Percentiles rank a stretch among this genome's conserved stretches.
Evolutionary conservation across 2,888 invertebrate genomes (phyloP).

Genomic region (Tribolium freemani): DNA sequence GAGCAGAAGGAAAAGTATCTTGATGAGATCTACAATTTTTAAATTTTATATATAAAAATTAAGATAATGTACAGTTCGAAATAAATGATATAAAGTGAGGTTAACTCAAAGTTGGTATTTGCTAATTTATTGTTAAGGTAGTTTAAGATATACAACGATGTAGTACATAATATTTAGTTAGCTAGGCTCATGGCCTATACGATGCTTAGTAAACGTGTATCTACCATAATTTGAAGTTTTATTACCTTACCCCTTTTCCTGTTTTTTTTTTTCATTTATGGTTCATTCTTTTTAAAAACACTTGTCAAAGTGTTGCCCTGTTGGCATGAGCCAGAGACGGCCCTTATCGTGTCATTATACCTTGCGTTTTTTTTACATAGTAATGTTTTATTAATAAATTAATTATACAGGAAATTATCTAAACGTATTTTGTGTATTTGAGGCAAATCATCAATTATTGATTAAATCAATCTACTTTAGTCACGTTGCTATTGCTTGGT

Average conservation of each 20-base stretch:
- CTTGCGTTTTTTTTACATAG: background rate
- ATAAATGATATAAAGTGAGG: constrained; percentile 32
- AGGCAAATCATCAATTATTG: background rate
- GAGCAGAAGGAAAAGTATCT: constrained; percentile 19
- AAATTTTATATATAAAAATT: constrained; percentile 41
- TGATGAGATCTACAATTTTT: constrained; percentile 35
- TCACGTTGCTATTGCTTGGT: background rate
- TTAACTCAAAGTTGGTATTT: constrained; percentile 44
- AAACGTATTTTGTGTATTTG: background rate
- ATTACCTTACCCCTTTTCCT: background rate
- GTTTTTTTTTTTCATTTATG: too few relatives aligned
- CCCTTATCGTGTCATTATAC: background rate
- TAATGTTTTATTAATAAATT: too few relatives aligned
- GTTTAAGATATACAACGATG: constrained; percentile 47
- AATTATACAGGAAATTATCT: background rate
- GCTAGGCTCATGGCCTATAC: constrained; percentile 45
- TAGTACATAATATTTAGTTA: constrained; percentile 43
- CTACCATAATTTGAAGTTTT: constrained; percentile 4
- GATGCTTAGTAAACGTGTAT: constrained; percentile 44
- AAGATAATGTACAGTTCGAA: constrained; percentile 27
- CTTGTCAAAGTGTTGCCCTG: too few relatives aligned
- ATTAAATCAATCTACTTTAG: background rate
- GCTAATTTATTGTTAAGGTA: constrained; percentile 44
- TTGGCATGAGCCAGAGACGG: background rate
- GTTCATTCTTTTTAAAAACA: too few relatives aligned